A percentile compares a stretch with the other conserved stretches of the same genome.
These are phyloP conservation scores for Junonia oenone DNA, from an alignment of 2,888 invertebrate genomes.

Conservation along the genomic window DNA sequence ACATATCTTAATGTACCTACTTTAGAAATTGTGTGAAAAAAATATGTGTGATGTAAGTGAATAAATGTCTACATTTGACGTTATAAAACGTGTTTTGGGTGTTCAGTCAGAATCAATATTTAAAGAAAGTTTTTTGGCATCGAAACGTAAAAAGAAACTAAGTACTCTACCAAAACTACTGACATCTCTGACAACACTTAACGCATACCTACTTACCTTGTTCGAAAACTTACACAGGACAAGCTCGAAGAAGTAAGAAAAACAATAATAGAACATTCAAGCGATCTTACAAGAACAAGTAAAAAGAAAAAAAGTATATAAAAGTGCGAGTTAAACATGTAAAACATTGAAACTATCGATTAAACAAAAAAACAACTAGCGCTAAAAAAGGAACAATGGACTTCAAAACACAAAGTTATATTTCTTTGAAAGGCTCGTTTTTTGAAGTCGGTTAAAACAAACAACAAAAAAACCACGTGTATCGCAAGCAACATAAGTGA, in stretches of 20 bases:
- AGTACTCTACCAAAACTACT: not conserved
- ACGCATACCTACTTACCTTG: not conserved
- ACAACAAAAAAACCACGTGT: too few species aligned
- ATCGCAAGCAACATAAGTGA: too few species aligned
- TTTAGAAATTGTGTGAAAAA: not conserved
- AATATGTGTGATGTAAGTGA: not conserved
- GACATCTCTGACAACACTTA: not conserved
- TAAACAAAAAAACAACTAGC: too few species aligned
- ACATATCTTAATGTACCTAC: not conserved
- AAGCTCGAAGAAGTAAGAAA: not conserved
- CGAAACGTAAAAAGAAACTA: not conserved
- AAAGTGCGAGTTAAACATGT: too few species aligned
- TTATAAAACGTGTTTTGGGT: not conserved
- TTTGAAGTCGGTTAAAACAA: too few species aligned
- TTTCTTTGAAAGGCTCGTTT: too few species aligned
- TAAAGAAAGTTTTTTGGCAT: not conserved
- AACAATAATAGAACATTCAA: not conserved
- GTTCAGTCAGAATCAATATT: not conserved
- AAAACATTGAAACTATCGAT: too few species aligned
- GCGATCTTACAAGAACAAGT: too few species aligned
- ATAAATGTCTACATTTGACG: not conserved
- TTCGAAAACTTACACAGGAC: not conserved
- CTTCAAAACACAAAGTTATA: too few species aligned
- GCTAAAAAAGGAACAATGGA: too few species aligned
- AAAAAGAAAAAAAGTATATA: too few species aligned